Evolutionary conservation across 2,888 invertebrate genomes (phyloP), one percentile per base, ranked within the genome.

Genomic region (Hypomecis punctinalis): DNA sequence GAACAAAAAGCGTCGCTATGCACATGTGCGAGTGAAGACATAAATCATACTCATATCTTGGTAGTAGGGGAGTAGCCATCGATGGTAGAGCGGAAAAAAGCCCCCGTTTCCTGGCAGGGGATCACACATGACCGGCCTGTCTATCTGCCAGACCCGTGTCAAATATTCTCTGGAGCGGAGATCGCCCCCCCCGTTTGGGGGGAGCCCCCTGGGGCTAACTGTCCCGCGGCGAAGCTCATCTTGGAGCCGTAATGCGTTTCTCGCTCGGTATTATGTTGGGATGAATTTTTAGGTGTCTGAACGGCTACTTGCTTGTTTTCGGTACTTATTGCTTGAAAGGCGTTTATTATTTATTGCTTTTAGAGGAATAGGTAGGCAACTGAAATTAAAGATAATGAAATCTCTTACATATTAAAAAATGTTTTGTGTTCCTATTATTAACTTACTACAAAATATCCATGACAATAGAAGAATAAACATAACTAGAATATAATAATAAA

Each of bases 71-170:
- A 78, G 82, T 86, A 88, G 87, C 86, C 83, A 87, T 90, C 89
- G 90, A 91, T 88, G 88, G 83, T 86, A 83, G 83, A 86, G 82
- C 83, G 90, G 90, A 90, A 92, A 92, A 92, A 93, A 93, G 83
- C 83, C 86, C 90, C 86, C 86, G 86, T 86, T 93, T 91, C 91
- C 91, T 90, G 90, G 83, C 86, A 84, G 87, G 89, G 90, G 91
- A 92, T 92, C 93, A 93, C 93, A 93, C 93, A 93, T 92, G 93
- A 92, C 93, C 91, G 91, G 90, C 85, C 91, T 92, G 93, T 93
- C 93, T 92, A 92, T 93, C 93, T 92, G 93, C 93, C 93, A 91
- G 92, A 93, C 93, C 93, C 93, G 90, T 93, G 92, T 93, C 93
- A 93, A 93, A 93, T 93, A 93, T 92, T 90, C 93, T 92, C 91